Evolutionary conservation across 2,113 vertebrate genomes (phyloP), one percentile per base, ranked within the genome.

Genomic region (Percopsis transmontana): DNA sequence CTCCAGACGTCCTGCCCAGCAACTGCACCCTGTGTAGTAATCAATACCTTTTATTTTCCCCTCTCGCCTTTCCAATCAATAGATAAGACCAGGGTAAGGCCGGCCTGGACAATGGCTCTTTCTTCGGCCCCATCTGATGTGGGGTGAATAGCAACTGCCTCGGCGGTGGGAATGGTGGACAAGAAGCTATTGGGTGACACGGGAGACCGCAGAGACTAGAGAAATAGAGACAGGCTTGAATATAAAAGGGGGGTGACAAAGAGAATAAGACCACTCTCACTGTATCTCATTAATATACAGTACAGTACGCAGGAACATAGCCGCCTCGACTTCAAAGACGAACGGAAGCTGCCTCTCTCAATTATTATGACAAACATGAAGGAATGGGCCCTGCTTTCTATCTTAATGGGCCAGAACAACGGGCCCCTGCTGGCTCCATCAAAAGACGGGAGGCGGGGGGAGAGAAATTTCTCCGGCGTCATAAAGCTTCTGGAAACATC

Each of bases 1-100:
- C 54, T 83, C 83, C 81, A 85, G 84, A 87, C 82, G 66, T 80
- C 61, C 62, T 81, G 77, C 81, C 81, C 75, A 50, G 75, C 81
- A 50, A 58, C 72, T 70, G 80, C 85, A 83, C 76, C 84, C 76
- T 68, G 52, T n/a, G 69, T 61, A 67, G 87, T 81, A 89, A 89
- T 90, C 88, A 90, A 89, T 89, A 88, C 89, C 84, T 6, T 79
- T 76, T 83, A 86, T 90, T 89, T 85, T 76, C 71, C 72, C 76
- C 76, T 83, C 82, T 85, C 68, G 1, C 54, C 84, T 90, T 90
- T 86, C 89, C 85, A 91, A 91, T 91, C 87, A 91, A 90, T 90
- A 91, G 88, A 88, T 90, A 89, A 88, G 89, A 80, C 76, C 16
- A 12, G 68, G 58, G 60, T 83, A 85, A 82, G 72, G 86, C 81